phyloP scores from a whole-genome alignment of 1,140 invertebrate genomes.

The Danaus plexippus region DNA sequence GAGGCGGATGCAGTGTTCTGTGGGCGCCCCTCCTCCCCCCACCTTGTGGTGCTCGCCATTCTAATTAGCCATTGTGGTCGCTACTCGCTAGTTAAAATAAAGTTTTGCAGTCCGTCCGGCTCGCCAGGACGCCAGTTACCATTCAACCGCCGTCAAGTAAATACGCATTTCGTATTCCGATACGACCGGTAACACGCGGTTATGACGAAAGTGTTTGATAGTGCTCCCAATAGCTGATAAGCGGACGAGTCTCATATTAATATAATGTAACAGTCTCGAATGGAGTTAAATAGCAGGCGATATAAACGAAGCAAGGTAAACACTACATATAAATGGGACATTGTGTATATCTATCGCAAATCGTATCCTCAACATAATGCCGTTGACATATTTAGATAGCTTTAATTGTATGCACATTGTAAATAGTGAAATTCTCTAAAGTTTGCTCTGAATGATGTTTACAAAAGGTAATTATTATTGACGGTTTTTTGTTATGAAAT shows the following conservation, averaged over 20 bases:
- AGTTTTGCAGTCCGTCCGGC: constrained; percentile 52
- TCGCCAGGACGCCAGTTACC: constrained; percentile 44
- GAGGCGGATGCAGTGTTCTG: constrained; percentile 64
- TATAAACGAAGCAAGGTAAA: constrained; percentile 8
- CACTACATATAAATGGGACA: constrained; percentile 18
- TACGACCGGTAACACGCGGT: constrained; percentile 32
- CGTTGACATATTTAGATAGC: constrained; percentile 23
- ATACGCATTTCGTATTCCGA: constrained; percentile 31
- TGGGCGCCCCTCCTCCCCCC: constrained; percentile 52
- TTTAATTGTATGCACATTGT: constrained; percentile 3
- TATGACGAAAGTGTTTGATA: constrained; percentile 59
- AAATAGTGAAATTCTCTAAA: constrained; percentile 17
- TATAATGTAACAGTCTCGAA: too few species aligned
- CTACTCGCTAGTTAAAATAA: constrained; percentile 41
- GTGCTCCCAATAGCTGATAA: constrained; percentile 46
- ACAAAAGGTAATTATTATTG: constrained; percentile 18
- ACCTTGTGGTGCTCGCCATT: constrained; percentile 56
- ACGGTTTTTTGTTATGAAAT: constrained; percentile 8
- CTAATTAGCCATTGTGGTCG: constrained; percentile 70
- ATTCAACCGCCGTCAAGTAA: constrained; percentile 38
- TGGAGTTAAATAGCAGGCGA: too few species aligned
- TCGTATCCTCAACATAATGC: constrained; percentile 10
- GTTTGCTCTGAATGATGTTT: constrained; percentile 18
- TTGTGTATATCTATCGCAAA: constrained; percentile 3
- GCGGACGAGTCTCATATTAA: background rate